A percentile compares a stretch with the other conserved stretches of the same genome.
Conservation (phyloP, 2,113 vertebrate genomes). For the Eulemur rufifrons region DNA sequence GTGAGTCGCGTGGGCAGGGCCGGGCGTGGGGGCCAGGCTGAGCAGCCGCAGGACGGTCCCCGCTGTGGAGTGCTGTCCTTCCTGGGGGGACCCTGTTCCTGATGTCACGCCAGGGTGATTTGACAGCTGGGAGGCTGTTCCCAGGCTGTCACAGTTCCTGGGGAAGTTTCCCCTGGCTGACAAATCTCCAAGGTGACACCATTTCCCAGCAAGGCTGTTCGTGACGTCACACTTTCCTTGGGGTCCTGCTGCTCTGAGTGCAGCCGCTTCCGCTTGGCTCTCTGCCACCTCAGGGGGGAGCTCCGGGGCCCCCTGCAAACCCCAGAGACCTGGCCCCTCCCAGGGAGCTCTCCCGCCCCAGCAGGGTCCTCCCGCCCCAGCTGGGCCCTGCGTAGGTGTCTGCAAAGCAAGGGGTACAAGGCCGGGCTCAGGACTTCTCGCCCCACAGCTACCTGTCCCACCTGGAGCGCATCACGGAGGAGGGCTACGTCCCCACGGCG, state of each 20-base stretch:
- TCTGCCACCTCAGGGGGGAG: neutral
- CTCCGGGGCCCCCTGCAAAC: neutral
- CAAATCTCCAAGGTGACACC: neutral
- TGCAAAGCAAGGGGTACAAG: neutral
- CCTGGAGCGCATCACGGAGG: conserved; percentile 87
- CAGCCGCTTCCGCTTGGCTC: neutral
- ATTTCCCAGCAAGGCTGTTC: no score
- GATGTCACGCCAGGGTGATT: neutral
- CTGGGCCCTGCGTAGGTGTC: neutral
- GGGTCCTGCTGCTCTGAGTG: no score
- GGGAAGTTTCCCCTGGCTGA: neutral
- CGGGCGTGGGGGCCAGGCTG: neutral
- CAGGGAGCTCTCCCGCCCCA: neutral
- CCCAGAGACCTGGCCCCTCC: neutral
- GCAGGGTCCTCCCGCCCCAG: neutral
- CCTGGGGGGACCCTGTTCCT: neutral
- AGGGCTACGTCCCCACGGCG: conserved; percentile 87
- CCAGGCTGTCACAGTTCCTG: no score
- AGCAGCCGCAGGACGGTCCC: no score
- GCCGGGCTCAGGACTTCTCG: neutral
- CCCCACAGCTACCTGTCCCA: conserved; percentile 88
- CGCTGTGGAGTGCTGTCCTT: neutral
- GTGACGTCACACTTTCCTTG: neutral
- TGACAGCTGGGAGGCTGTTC: no score
- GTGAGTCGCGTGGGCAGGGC: conserved; percentile 82